Base-by-base conservation (phyloP, 2,888 invertebrate species). In the Leucania comma region DNA sequence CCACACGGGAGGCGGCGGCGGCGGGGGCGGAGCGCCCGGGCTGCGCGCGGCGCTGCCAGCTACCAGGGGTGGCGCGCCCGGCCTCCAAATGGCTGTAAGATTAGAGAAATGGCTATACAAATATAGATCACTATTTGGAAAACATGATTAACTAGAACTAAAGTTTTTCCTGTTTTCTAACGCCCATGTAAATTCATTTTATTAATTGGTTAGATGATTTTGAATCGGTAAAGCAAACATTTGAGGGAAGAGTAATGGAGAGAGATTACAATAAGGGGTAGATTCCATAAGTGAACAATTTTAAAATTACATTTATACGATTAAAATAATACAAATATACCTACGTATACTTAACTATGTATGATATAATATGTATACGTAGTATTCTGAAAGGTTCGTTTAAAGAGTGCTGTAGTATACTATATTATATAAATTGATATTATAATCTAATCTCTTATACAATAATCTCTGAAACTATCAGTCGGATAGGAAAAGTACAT, bases 1-100 rank as follows among this genome's bases (percentile, higher is more conserved):
- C 98, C 98, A 98, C 83, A 98, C 96, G 26, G 98, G 97, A 59
- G 97, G 97, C 69, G 97, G 85, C 65, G 97, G 97, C 79, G 97
- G 96, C 85, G 95, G 96, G 74, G 96, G 95, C 77, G 96, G 95
- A 58, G 90, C 95, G 89, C 93, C 94, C 80, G 95, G 95, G 89
- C 95, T 95, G 84, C 87, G 94, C 87, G 91, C 94, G 79, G 86
- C 68, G 90, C 90, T 84, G 83, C 86, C 77, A 86, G 85, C 75
- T 86, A 90, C 89, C 82, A 92, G 92, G 82, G 93, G 91, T 79
- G 92, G 91, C 85, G 93, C 93, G 85, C 94, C 94, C 88, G 95
- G 93, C 92, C 93, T 93, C 96, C 96, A 93, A 92, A 96, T 90
- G 84, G 94, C 93, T 95, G 90, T 1, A 85, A 24, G 0, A 12